Evolutionary conservation across 1,140 invertebrate species (phyloP).

Genomic region (Pseudomyrmex concolor): DNA sequence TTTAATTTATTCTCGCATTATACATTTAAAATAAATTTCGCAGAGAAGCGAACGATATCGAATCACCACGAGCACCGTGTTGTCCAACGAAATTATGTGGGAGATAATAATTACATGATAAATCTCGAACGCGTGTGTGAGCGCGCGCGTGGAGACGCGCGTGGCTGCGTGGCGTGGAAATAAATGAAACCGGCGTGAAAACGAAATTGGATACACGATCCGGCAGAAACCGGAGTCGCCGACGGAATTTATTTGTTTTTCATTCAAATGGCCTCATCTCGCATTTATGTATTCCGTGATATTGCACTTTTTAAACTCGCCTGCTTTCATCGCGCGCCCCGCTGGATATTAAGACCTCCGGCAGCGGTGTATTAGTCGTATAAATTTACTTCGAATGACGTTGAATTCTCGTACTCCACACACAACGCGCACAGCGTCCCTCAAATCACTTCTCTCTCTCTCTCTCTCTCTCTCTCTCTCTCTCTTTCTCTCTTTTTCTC

Average conservation of each 20-base stretch:
- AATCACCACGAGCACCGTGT: not conserved
- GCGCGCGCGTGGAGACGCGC: constrained; percentile 51
- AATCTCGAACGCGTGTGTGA: constrained; percentile 53
- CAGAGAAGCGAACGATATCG: not conserved
- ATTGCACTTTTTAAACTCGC: constrained; percentile 82
- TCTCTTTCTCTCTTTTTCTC: not conserved
- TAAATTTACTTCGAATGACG: constrained; percentile 78
- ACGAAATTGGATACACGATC: constrained; percentile 80
- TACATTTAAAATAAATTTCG: too few relatives aligned
- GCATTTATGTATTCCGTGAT: constrained; percentile 84
- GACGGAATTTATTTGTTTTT: constrained; percentile 83
- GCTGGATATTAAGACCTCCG: constrained; percentile 80
- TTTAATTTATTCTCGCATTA: too few relatives aligned
- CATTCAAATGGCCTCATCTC: constrained; percentile 84
- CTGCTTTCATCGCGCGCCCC: constrained; percentile 73
- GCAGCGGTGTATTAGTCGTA: constrained; percentile 79
- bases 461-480: not conserved
- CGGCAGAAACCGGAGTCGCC: constrained; percentile 71
- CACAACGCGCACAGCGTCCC: constrained; percentile 50
- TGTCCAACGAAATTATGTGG: too few relatives aligned
- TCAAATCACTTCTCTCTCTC: not conserved
- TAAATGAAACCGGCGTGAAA: constrained; percentile 81
- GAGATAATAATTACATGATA: constrained; percentile 61
- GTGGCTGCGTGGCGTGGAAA: constrained; percentile 66
- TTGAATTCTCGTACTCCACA: constrained; percentile 70